A percentile compares a stretch with the other conserved stretches of the same genome.
Evolutionary conservation across 2,113 vertebrate genomes (phyloP).

Genomic region (Syngnathoides biaculeatus): DNA sequence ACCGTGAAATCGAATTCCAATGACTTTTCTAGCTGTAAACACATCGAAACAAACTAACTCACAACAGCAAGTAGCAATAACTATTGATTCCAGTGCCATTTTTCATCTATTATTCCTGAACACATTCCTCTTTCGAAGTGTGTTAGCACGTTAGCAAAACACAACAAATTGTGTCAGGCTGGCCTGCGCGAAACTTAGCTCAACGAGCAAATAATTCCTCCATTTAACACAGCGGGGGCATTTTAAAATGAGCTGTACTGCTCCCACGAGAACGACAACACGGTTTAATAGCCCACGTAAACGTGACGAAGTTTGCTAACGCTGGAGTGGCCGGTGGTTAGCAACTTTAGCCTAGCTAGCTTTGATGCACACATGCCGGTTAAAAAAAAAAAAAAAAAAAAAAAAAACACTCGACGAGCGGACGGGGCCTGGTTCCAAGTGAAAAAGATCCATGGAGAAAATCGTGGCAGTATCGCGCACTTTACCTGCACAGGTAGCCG

Average conservation of each 20-base stretch:
- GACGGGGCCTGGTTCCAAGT: neutral
- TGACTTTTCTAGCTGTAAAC: neutral
- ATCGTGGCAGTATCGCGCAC: fast-evolving
- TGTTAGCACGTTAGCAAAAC: conserved; percentile 37
- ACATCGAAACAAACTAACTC: neutral
- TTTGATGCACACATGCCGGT: conserved; percentile 29
- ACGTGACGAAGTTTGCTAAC: neutral
- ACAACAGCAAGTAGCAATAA: neutral
- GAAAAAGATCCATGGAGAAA: fast-evolving
- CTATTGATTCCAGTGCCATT: neutral
- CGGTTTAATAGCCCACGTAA: neutral
- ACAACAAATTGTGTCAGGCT: conserved; percentile 1
- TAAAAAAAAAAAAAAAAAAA: conserved; percentile 8
- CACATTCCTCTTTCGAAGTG: neutral
- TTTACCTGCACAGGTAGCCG: conserved; percentile 48
- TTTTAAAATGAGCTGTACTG: neutral
- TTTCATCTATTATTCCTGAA: neutral
- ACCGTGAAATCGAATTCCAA: conserved; percentile 14
- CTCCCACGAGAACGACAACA: fast-evolving
- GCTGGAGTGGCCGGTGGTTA: neutral
- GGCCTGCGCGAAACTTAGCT: conserved; percentile 1
- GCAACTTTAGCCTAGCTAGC: conserved; percentile 32
- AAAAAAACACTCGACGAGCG: neutral
- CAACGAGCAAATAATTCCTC: neutral
- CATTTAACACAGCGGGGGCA: neutral